A percentile compares a stretch with the other conserved stretches of the same genome.
Conservation (phyloP, 1,140 invertebrate species). For the Meloidogyne exigua region DNA sequence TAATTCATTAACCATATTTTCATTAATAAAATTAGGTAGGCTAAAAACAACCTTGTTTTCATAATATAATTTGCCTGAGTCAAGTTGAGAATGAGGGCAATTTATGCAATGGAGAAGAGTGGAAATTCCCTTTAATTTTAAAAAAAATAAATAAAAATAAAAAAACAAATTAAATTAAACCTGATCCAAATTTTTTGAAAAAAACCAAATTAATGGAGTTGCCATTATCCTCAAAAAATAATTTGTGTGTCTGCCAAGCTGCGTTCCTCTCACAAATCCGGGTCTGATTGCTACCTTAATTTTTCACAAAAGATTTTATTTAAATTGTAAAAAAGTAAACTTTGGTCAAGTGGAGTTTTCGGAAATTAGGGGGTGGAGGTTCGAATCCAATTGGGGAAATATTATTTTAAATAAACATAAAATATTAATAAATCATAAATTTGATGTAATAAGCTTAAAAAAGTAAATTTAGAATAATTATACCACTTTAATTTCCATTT, state of each 20-base stretch:
- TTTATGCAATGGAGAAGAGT: constrained; percentile 33
- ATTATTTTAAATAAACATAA: too few relatives aligned
- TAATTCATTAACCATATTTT: constrained; percentile 32
- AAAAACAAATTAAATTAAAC: too few relatives aligned
- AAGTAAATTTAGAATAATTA: background rate
- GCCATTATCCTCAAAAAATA: constrained; percentile 30
- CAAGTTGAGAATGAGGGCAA: constrained; percentile 14
- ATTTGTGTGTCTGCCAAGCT: constrained; percentile 44
- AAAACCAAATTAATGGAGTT: constrained; percentile 35
- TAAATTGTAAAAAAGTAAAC: constrained; percentile 8
- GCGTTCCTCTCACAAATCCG: constrained; percentile 45
- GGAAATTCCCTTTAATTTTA: constrained; percentile 34
- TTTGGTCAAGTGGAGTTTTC: too few relatives aligned
- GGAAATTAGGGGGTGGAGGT: too few relatives aligned
- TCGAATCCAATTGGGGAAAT: too few relatives aligned
- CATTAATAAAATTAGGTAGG: constrained; percentile 22
- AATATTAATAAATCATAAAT: too few relatives aligned
- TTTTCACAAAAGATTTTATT: background rate
- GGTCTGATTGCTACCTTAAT: constrained; percentile 14
- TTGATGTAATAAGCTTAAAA: background rate
- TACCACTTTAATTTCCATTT: background rate
- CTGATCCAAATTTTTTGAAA: constrained; percentile 42
- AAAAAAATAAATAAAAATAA: background rate
- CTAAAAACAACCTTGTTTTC: constrained; percentile 13
- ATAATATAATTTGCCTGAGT: constrained; percentile 36